Conservation (phyloP, 2,113 vertebrate species). For the Genyomyrus donnyi region DNA sequence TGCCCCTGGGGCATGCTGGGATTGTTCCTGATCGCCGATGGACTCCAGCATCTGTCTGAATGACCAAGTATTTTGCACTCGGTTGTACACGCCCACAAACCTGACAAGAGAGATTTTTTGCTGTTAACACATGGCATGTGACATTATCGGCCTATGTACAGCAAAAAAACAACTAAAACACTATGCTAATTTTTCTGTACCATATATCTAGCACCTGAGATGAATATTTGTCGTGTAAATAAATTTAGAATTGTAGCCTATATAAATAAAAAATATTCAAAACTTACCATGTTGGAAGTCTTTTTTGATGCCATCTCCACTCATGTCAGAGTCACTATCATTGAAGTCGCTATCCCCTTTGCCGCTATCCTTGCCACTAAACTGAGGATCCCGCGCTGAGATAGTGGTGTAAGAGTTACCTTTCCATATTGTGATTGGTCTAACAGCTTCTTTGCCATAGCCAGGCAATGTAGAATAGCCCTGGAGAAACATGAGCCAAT, state of each 20-base stretch:
- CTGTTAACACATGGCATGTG: not conserved
- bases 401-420: slow-evolving; percentile 90
- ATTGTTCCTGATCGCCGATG: slow-evolving; percentile 69
- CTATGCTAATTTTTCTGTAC: not conserved
- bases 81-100: slow-evolving; percentile 89
- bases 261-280: not conserved
- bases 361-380: slow-evolving; percentile 95
- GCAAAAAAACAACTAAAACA: not conserved
- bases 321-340: slow-evolving; percentile 92
- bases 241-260: not conserved
- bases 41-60: slow-evolving; percentile 95
- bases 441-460: slow-evolving; percentile 73
- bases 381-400: slow-evolving; percentile 79
- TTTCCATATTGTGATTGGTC: slow-evolving; percentile 87
- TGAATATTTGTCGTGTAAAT: not conserved
- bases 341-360: slow-evolving; percentile 98
- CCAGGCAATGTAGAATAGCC: slow-evolving; percentile 71
- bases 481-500: slow-evolving; percentile 46
- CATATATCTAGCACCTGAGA: not conserved
- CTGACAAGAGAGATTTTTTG: slow-evolving; percentile 43
- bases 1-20: slow-evolving; percentile 44
- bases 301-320: slow-evolving; percentile 83
- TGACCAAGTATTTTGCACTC: slow-evolving; percentile 95
- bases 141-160: not conserved
- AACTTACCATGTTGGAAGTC: slow-evolving; percentile 79